Base-by-base conservation (phyloP, 2,888 invertebrate species). In the Stegophylla sp. region DNA sequence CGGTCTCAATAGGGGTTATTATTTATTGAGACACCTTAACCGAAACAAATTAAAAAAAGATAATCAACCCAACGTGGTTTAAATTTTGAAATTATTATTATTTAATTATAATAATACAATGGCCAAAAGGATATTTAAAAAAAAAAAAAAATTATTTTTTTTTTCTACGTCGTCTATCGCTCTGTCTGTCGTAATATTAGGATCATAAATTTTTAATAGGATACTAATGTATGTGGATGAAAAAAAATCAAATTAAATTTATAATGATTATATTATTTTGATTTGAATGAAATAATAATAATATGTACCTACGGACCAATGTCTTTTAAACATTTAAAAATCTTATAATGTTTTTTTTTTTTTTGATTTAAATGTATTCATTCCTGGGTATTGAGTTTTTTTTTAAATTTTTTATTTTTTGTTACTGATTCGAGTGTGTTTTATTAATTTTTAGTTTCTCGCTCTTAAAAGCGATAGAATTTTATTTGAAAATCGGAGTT, bases 71-170 rank as follows among this genome's bases (percentile, higher is more conserved):
- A 34, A 34, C 20, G 23, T 4, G 34, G 28, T 34, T 41, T 51
- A 7, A 15, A 10, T 26, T 72, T 72, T 73, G 12, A 53, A 12
- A 23, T 72, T 41, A 45, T 73, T 28, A 15, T 0, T 61, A 45
- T 73, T 61, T 59, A 28, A 45, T 73, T 73, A 73, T 34, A 23
- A 48, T 34, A 34, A 28, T 9, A 74, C 74, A 74, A 74, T 74
- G 3, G 74, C 48, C 53, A 9, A 7, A 17, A 63, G 41, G 26
- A 41, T 76, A 23, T 41, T 53, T 53, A 26, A 43, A 66, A 56
- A 66, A 66, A 53, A 26, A 43, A 66, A 56, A 66, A 66, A 53
- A 66, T 66, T n/a, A 53, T 66, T 66, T 76, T 76, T 76, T 64
- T 53, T 53, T n/a, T n/a, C n/a, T 15, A 26, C 41, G 13, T 64